Percentiles rank a stretch among this genome's conserved stretches.
These are phyloP conservation scores for Drosophila pallidifrons DNA, from an alignment of 1,140 invertebrate species.

Conservation along the genomic window DNA sequence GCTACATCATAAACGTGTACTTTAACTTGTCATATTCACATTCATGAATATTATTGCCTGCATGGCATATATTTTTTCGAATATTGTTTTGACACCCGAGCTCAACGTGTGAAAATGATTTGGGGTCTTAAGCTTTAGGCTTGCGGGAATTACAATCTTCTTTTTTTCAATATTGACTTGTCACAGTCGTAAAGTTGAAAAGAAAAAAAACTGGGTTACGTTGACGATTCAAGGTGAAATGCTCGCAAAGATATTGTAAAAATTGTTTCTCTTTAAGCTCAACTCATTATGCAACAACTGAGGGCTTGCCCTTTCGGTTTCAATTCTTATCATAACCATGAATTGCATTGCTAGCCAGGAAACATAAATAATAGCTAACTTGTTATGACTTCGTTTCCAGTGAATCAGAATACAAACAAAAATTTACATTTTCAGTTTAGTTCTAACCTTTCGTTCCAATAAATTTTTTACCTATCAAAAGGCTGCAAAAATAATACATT, in stretches of 20 bases:
- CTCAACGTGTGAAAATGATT: constrained; percentile 70
- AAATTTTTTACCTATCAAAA: neutral
- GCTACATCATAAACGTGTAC: neutral
- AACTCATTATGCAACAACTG: constrained; percentile 11
- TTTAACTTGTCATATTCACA: neutral
- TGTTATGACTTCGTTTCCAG: neutral
- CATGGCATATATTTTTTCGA: neutral
- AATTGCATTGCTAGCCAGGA: neutral
- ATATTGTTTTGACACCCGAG: constrained; percentile 33
- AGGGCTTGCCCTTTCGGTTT: neutral
- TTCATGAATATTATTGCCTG: neutral
- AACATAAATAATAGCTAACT: neutral
- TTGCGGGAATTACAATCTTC: constrained; percentile 68
- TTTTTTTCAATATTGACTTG: constrained; percentile 57
- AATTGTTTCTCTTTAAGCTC: constrained; percentile 7
- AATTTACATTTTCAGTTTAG: constrained; percentile 36
- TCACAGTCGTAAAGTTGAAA: constrained; percentile 55
- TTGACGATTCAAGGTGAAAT: constrained; percentile 50
- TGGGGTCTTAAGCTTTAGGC: constrained; percentile 36
- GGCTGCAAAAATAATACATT: neutral
- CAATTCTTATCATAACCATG: neutral
- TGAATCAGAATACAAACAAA: constrained; percentile 38
- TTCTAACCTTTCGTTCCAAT: neutral
- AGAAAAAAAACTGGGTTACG: constrained; percentile 62
- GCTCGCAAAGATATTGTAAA: neutral